Evolutionary conservation across 2,113 vertebrate genomes (phyloP), one percentile per base, ranked within the genome.

Genomic region (Meleagris gallopavo): DNA sequence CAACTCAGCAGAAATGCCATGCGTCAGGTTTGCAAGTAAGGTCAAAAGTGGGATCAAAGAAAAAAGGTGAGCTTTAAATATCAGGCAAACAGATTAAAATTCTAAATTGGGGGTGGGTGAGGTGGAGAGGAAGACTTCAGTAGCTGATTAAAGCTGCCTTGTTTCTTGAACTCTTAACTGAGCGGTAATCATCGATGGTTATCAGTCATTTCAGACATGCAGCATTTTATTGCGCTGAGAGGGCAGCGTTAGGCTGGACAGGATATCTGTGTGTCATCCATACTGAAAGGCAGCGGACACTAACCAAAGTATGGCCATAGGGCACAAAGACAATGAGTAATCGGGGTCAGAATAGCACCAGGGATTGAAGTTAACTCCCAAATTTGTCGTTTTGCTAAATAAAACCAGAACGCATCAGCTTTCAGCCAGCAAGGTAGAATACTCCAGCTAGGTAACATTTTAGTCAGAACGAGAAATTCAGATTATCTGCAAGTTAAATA

Each of bases 401-500:
- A 80, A 90, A 90, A 84, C 20, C 32, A 3, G 1, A 95, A 32
- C 5, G 50, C 1, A 6, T 27, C 19, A 55, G 20, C 18, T 71
- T 88, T 81, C n/a, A 83, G 25, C 78, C 57, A 83, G 2, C 0
- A 29, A 55, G 58, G 34, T 80, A 88, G 74, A 87, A 71, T 32
- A 62, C 45, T 75, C 72, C 43, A 54, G 69, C 54, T 93, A n/a
- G 17, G 67, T 22, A 77, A 58, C 73, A 54, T 72, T 88, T 93
- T 67, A 86, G 65, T 83, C 40, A 84, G 88, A 95, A 90, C 6
- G 38, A 83, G 85, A 90, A 93, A 81, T 57, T 78, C 80, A 72
- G 69, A 93, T 75, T 2, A 93, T 94, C 93, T 95, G 73, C 93
- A 94, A 95, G 79, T 95, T 88, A 93, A 95, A 55, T 83, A 85